Evolutionary conservation across 2,113 vertebrate species (phyloP), one percentile per base, ranked within the genome.

Genomic region (Pachypanchax playfairii): DNA sequence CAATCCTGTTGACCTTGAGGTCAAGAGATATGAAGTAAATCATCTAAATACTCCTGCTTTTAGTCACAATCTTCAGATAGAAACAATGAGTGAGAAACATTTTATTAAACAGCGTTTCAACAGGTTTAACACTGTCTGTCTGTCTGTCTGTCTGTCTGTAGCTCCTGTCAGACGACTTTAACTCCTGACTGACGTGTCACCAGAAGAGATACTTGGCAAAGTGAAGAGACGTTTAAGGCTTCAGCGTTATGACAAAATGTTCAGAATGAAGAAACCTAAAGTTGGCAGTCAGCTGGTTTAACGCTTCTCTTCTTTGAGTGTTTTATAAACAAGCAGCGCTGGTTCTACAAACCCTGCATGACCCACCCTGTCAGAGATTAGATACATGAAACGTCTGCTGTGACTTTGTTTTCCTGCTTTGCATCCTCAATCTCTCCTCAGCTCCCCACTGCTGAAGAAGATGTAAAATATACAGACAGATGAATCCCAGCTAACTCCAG

Each of bases 261-360:
- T 75, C 69, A 72, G 65, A 65, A 60, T 42, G 43, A 58, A 43
- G 75, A 87, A 85, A 56, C 54, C 63, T 53, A 5, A 48, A 70
- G 76, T 73, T 86, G 69, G 79, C 58, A 67, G 50, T 33, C 62
- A 46, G 53, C 22, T 62, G 69, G 31, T 61, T n/a, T 64, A 65
- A 73, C 79, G 82, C 82, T 86, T 85, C 72, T 57, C 81, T 52
- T 64, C 64, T 48, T 33, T 4, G 42, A 73, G 43, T 0, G 31
- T 22, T 10, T 47, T 22, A 61, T 33, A 21, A 73, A 77, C 79
- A 78, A 70, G 73, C 68, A 64, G 28, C 54, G 62, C 84, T 70
- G 64, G 77, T 80, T 74, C 42, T 70, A 50, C 63, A 79, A 79
- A 86, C 61, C 55, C 58, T 4, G 46, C 39, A 72, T 51, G 51